Base-by-base conservation (phyloP, 92 coral and sea anemone species). In the Galaxea fascicularis region DNA sequence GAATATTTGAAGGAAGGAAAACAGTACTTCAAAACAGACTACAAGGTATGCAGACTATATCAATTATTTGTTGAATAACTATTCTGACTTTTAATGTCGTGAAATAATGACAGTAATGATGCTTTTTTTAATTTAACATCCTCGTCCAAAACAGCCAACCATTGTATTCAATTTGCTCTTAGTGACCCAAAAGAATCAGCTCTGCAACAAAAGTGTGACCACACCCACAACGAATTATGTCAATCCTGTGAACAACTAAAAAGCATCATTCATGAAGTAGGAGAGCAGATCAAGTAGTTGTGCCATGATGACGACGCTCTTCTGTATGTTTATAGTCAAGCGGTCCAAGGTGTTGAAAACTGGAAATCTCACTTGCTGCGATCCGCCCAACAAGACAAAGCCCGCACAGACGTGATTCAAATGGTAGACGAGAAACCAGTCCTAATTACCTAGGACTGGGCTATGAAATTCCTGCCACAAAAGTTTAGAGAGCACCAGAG, bases 311-410 rank as follows among this genome's bases (percentile, higher is more conserved):
- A 73, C 29, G 92, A 89, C 15, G 77, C 77, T 51, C 31, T 83
- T n/a, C 78, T 26, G 20, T 83, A 82, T 22, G 15, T 35, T n/a
- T 64, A 24, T 25, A 63, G 71, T 28, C 84, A 77, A 53, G 90
- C 93, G 8, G 82, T 77, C 51, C 76, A 71, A 46, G 80, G 71
- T n/a, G 66, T 78, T 46, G 52, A 71, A 11, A 49, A 66, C 47
- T 89, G 92, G 92, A 84, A 89, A 54, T 78, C 92, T 10, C 92
- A 89, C 57, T 52, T 71, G 46, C 70, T 89, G 11, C 85, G 90
- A 66, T 63, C 85, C 11, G 71, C 79, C 25, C 89, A 74, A 41
- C 93, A 85, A 71, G 90, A 86, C 60, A 76, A 80, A 53, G 88
- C 84, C 27, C 70, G 90, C 6, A 67, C 77, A 3, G 79, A 85